phyloP scores from a whole-genome alignment of 2,797 vertebrate genomes.

The Salmo trutta region DNA sequence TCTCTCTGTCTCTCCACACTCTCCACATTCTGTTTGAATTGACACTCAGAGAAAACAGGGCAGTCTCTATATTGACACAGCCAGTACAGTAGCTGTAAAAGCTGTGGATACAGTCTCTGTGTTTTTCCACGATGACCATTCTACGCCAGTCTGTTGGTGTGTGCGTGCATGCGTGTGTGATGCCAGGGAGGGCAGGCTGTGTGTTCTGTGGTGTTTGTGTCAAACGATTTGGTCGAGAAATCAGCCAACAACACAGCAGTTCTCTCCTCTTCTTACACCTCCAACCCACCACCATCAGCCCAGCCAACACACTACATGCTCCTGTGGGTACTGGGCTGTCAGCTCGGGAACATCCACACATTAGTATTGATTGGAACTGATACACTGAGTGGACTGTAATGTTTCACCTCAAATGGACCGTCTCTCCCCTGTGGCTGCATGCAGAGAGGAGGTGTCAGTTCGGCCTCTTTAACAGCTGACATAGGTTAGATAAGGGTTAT shows the following conservation, averaged over 20 bases:
- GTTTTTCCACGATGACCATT: constrained; percentile 38
- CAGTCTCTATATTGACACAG: constrained; percentile 48
- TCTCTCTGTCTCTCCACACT: neutral
- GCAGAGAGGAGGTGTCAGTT: constrained; percentile 12
- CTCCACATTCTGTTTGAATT: constrained; percentile 59
- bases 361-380: constrained; percentile 58
- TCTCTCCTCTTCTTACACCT: constrained; percentile 55
- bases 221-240: neutral
- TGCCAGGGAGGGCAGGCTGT: constrained; percentile 48
- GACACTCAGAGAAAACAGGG: constrained; percentile 38
- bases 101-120: constrained; percentile 8
- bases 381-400: constrained; percentile 48
- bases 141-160: neutral
- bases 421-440: constrained; percentile 31
- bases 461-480: constrained; percentile 28
- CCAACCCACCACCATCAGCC: constrained; percentile 35
- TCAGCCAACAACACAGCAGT: constrained; percentile 45
- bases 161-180: neutral
- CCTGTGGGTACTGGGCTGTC: constrained; percentile 49
- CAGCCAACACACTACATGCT: constrained; percentile 47
- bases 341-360: constrained; percentile 50
- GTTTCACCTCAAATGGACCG: constrained; percentile 57
- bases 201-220: constrained; percentile 31
- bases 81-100: constrained; percentile 4
- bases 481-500: no score